Evolutionary conservation across 2,113 vertebrate genomes (phyloP).

Genomic region (Tragelaphus strepsiceros): DNA sequence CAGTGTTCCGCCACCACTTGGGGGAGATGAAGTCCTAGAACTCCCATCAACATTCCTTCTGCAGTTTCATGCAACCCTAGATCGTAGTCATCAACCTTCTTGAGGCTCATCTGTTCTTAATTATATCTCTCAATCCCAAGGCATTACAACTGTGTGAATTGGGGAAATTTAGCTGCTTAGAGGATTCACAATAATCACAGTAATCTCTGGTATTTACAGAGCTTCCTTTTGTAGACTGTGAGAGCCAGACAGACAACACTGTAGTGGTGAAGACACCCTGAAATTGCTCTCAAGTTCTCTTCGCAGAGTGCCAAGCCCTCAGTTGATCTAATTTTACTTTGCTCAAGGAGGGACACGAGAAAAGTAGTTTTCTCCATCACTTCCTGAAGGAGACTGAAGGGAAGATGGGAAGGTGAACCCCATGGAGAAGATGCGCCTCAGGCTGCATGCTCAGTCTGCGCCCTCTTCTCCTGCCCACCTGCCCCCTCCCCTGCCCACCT

Average conservation of each 20-base stretch:
- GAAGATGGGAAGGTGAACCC: background rate
- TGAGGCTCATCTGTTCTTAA: slow-evolving; percentile 64
- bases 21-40: background rate
- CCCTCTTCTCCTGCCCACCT: background rate
- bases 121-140: slow-evolving; percentile 60
- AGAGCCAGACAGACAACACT: background rate
- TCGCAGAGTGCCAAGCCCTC: background rate
- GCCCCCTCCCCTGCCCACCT: rapidly evolving
- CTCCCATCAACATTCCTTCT: background rate
- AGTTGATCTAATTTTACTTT: background rate
- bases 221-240: slow-evolving; percentile 1
- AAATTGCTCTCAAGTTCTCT: slow-evolving; percentile 40
- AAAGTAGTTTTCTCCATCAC: background rate
- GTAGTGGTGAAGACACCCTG: background rate
- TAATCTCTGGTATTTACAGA: slow-evolving; percentile 48
- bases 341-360: background rate
- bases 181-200: slow-evolving; percentile 31
- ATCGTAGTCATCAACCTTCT: background rate
- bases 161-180: slow-evolving; percentile 45
- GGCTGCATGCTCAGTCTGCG: background rate
- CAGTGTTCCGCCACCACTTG: rapidly evolving
- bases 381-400: background rate
- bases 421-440: rapidly evolving
- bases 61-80: background rate
- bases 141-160: slow-evolving; percentile 39